Percentiles rank a stretch among this genome's conserved stretches.
Conservation (phyloP, 2,113 vertebrate species). For the Cynoglossus semilaevis region DNA sequence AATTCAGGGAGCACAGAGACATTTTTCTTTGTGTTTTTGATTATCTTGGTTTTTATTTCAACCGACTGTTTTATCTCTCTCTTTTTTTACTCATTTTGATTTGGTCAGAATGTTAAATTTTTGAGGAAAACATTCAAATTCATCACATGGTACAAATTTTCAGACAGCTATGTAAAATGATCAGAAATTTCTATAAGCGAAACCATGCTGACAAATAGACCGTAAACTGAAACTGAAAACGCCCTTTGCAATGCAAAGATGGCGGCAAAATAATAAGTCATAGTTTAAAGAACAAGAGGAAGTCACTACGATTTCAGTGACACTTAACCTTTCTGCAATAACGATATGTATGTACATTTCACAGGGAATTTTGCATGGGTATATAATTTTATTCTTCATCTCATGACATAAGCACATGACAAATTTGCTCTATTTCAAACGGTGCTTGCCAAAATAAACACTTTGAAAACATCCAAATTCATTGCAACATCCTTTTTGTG, state of each 20-base stretch:
- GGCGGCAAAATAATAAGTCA: slow-evolving; percentile 56
- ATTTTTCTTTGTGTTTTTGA: slow-evolving; percentile 40
- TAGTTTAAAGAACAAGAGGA: slow-evolving; percentile 37
- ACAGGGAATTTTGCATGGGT: slow-evolving; percentile 89
- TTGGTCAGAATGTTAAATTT: slow-evolving; percentile 64
- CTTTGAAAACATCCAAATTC: slow-evolving; percentile 66
- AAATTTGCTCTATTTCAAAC: slow-evolving; percentile 76
- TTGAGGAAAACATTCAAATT: slow-evolving; percentile 45
- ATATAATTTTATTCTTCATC: slow-evolving; percentile 77
- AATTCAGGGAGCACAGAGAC: slow-evolving; percentile 65
- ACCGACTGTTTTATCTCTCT: not conserved
- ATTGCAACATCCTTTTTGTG: slow-evolving; percentile 62
- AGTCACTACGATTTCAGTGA: slow-evolving; percentile 76
- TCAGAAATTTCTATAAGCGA: slow-evolving; percentile 49
- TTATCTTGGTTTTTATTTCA: slow-evolving; percentile 52
- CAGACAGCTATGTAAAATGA: slow-evolving; percentile 48
- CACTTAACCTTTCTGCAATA: slow-evolving; percentile 87
- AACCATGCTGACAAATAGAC: slow-evolving; percentile 53
- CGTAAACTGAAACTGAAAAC: slow-evolving; percentile 65
- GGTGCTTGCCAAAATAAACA: slow-evolving; percentile 82
- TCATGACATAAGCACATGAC: slow-evolving; percentile 74
- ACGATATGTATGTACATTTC: slow-evolving; percentile 84
- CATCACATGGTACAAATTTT: slow-evolving; percentile 60
- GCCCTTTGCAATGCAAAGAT: slow-evolving; percentile 21
- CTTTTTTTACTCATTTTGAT: slow-evolving; percentile 57